A percentile compares a stretch with the other conserved stretches of the same genome.
Conservation (phyloP, 2,113 vertebrate species). For the Dicentrarchus labrax region DNA sequence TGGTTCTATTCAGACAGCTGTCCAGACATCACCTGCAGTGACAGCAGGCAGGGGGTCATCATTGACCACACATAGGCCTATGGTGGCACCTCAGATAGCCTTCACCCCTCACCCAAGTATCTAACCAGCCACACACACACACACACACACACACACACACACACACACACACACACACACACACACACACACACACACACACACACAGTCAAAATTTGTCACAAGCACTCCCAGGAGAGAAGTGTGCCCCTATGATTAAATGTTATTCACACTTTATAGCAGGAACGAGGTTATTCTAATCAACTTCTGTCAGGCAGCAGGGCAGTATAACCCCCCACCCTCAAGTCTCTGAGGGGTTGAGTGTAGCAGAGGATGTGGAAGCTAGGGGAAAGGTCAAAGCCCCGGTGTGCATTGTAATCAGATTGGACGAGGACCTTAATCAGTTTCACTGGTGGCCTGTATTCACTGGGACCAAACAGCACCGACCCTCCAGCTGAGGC, state of each 20-base stretch:
- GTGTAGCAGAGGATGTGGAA: constrained; percentile 33
- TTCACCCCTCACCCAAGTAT: background rate
- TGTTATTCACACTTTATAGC: constrained; percentile 22
- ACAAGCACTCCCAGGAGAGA: constrained; percentile 38
- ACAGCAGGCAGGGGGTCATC: constrained; percentile 41
- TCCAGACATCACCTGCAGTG: constrained; percentile 53
- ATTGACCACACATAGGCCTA: constrained; percentile 25
- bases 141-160: constrained; percentile 11
- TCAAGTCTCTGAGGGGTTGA: constrained; percentile 32
- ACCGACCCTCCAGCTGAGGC: constrained; percentile 70
- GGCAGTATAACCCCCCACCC: background rate
- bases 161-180: too few relatives aligned
- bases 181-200: constrained; percentile 24
- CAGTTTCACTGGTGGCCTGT: constrained; percentile 54
- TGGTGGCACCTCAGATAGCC: constrained; percentile 24
- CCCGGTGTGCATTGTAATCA: constrained; percentile 68
- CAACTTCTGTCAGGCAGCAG: constrained; percentile 43
- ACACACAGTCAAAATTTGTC: background rate
- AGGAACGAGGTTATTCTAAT: constrained; percentile 30
- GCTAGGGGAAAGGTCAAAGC: constrained; percentile 66
- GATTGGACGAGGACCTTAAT: constrained; percentile 64
- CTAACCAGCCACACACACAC: constrained; percentile 10
- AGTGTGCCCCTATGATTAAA: constrained; percentile 34
- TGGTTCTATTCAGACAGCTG: constrained; percentile 53
- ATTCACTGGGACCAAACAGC: constrained; percentile 59